phyloP scores from a whole-genome alignment of 2,113 vertebrate species.

The Xiphias gladius region DNA sequence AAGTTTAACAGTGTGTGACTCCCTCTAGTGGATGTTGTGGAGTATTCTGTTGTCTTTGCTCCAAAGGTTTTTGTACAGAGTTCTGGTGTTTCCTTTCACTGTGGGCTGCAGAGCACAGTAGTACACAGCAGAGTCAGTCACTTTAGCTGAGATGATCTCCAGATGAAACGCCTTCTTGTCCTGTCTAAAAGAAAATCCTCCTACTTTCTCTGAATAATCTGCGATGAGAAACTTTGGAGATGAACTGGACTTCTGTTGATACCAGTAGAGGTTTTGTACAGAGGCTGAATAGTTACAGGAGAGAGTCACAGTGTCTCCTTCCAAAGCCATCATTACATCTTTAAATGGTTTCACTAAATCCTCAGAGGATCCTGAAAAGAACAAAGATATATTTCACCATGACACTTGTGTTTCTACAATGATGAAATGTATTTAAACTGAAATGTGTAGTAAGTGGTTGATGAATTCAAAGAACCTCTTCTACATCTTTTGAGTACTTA shows the following conservation, averaged over 20 bases:
- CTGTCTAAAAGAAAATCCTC: too few relatives aligned
- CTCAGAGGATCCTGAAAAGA: constrained; percentile 38
- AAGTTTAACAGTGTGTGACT: too few relatives aligned
- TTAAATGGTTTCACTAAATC: constrained; percentile 6
- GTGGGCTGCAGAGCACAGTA: too few relatives aligned
- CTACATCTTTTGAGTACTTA: neutral
- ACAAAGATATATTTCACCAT: neutral
- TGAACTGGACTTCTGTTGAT: neutral
- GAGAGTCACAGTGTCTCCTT: constrained; percentile 11
- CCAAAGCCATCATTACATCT: neutral
- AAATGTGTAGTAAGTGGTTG: too few relatives aligned
- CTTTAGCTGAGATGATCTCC: too few relatives aligned
- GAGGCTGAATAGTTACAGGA: neutral
- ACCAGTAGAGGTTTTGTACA: neutral
- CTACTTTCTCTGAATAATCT: neutral
- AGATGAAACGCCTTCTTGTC: neutral
- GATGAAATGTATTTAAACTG: too few relatives aligned
- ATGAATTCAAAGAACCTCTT: too few relatives aligned
- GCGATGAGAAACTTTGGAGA: neutral
- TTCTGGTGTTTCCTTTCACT: too few relatives aligned
- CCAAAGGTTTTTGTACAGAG: too few relatives aligned
- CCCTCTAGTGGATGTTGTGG: too few relatives aligned
- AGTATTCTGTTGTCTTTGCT: too few relatives aligned
- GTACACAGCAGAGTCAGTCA: too few relatives aligned
- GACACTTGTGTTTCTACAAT: neutral